phyloP scores from a whole-genome alignment of 30 jellyfish, hydroid and myxozoan genomes.

The Cassiopea xamachana region DNA sequence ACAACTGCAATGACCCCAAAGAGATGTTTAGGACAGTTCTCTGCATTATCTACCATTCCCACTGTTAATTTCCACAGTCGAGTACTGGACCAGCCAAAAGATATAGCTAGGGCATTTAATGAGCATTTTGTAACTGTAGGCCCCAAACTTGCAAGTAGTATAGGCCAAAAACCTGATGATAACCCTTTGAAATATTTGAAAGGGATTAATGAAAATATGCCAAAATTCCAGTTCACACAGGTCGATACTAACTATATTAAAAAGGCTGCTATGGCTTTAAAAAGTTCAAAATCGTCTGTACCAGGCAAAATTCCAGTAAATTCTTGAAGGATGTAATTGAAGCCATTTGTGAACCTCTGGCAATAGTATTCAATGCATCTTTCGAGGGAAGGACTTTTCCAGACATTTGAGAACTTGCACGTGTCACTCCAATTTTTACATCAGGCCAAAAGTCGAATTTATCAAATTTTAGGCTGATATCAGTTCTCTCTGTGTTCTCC shows the following conservation, averaged over 20 bases:
- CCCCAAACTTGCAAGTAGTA: conserved; percentile 47
- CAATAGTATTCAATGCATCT: conserved; percentile 8
- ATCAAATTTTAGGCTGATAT: neutral
- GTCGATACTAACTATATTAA: conserved; percentile 14
- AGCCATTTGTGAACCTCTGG: conserved; percentile 6
- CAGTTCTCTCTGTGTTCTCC: conserved; percentile 58
- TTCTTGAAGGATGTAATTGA: conserved; percentile 34
- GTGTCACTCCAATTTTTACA: conserved; percentile 11
- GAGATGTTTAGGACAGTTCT: conserved; percentile 13
- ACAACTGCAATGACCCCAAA: conserved; percentile 33
- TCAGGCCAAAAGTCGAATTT: conserved; percentile 19
- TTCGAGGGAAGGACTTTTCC: conserved; percentile 10
- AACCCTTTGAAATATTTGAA: conserved; percentile 44
- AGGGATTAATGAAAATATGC: conserved; percentile 7
- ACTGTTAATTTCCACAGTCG: conserved; percentile 26
- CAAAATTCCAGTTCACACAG: conserved; percentile 21
- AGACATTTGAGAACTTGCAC: conserved; percentile 18
- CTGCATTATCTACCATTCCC: conserved; percentile 1
- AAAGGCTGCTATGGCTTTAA: conserved; percentile 16
- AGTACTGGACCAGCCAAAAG: conserved; percentile 23
- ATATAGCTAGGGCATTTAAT: conserved; percentile 16
- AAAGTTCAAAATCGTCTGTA: conserved; percentile 28
- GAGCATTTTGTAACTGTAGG: conserved; percentile 45
- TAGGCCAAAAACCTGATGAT: conserved; percentile 29
- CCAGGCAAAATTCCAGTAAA: conserved; percentile 43